Conservation (phyloP, 2,797 vertebrate genomes). For the Cottoperca gobio region DNA sequence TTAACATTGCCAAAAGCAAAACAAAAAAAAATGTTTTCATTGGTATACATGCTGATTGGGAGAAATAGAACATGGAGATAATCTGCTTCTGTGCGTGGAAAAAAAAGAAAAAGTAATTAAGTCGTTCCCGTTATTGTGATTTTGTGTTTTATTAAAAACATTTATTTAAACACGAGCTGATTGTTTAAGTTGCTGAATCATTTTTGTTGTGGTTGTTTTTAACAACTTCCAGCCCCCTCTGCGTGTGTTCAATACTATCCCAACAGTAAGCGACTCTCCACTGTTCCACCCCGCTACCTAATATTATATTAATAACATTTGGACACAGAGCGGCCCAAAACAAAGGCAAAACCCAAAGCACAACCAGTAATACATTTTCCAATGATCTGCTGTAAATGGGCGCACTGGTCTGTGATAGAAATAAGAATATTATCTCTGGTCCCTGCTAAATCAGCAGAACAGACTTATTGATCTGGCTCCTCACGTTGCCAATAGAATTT, state of each 20-base stretch:
- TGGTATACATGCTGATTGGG: slow-evolving; percentile 44
- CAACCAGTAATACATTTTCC: slow-evolving; percentile 87
- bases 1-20: slow-evolving; percentile 27
- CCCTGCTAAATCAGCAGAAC: slow-evolving; percentile 92
- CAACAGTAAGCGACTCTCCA: slow-evolving; percentile 34
- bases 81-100: slow-evolving; percentile 52
- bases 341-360: slow-evolving; percentile 58
- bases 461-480: slow-evolving; percentile 91
- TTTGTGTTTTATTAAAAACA: slow-evolving; percentile 60
- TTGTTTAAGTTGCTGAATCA: slow-evolving; percentile 75
- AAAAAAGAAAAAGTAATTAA: slow-evolving; percentile 19
- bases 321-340: slow-evolving; percentile 77
- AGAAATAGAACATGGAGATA: slow-evolving; percentile 45
- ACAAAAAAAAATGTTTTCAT: slow-evolving; percentile 48
- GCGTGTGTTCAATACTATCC: slow-evolving; percentile 25
- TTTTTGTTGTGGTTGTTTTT: slow-evolving; percentile 19
- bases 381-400: slow-evolving; percentile 90
- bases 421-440: slow-evolving; percentile 91
- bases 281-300: slow-evolving; percentile 45
- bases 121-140: slow-evolving; percentile 64
- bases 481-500: slow-evolving; percentile 86
- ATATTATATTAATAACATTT: slow-evolving; percentile 81
- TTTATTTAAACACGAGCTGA: slow-evolving; percentile 72
- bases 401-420: slow-evolving; percentile 88
- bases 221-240: slow-evolving; percentile 26